Conservation (phyloP, 1,140 invertebrate genomes). For the Cheumatopsyche charites region DNA sequence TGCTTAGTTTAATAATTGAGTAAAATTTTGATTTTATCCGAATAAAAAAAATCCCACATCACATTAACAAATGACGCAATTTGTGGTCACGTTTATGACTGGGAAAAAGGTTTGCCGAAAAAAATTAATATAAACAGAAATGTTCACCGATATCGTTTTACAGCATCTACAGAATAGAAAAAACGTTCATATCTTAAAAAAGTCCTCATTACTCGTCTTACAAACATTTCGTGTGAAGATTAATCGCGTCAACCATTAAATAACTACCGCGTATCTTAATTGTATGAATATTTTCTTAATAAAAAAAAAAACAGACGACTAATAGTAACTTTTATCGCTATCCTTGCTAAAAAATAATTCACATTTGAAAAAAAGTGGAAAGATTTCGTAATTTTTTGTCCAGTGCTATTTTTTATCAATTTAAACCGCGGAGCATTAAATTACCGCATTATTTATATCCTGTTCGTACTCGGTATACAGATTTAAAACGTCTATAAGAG, state of each 20-base stretch:
- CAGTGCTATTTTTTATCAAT: background rate
- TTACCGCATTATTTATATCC: conserved; percentile 5
- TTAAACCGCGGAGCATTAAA: background rate
- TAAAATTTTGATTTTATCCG: too few relatives aligned
- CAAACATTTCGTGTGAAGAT: background rate
- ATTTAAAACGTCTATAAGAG: background rate
- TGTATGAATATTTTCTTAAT: background rate
- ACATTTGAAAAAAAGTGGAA: too few relatives aligned
- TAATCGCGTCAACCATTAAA: conserved; percentile 10
- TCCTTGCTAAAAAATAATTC: too few relatives aligned
- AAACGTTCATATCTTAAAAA: background rate
- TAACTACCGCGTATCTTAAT: conserved; percentile 13
- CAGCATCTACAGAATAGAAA: background rate
- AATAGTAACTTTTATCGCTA: background rate
- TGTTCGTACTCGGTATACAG: background rate
- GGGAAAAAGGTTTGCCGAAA: background rate
- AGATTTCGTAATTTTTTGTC: background rate
- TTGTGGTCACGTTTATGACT: background rate
- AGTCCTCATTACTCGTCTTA: background rate
- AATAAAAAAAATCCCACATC: too few relatives aligned
- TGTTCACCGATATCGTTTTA: background rate
- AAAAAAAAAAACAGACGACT: background rate
- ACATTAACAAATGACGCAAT: conserved; percentile 4
- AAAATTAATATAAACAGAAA: background rate
- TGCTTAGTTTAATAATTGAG: too few relatives aligned